These are phyloP conservation scores for Malurus splendens DNA, from an alignment of 2,797 vertebrate species.

Conservation along the genomic window DNA sequence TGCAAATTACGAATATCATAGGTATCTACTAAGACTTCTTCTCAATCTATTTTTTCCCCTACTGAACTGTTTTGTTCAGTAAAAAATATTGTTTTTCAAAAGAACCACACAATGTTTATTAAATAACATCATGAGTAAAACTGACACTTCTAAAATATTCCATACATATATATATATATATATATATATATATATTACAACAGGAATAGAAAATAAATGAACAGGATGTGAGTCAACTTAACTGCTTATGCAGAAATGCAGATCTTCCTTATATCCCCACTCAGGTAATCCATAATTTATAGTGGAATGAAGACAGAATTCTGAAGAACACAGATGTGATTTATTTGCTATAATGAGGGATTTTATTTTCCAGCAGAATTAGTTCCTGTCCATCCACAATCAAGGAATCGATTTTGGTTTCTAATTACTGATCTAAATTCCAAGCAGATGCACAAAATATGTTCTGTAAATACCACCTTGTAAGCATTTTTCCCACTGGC, in stretches of 20 bases:
- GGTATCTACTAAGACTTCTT: not conserved
- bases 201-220: not conserved
- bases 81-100: not conserved
- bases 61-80: not conserved
- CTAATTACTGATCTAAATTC: not conserved
- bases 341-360: not conserved
- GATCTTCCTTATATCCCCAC: not conserved
- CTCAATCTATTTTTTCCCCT: not conserved
- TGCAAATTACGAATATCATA: not conserved
- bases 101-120: not conserved
- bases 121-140: not conserved
- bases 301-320: not conserved
- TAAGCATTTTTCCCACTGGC: not conserved
- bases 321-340: not conserved
- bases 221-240: not conserved
- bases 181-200: not conserved
- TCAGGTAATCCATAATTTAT: not conserved
- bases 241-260: not conserved
- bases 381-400: not conserved
- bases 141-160: not conserved
- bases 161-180: too few relatives aligned
- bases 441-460: not conserved
- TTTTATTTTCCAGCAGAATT: not conserved
- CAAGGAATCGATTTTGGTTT: not conserved
- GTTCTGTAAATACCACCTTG: not conserved